Percentiles rank a stretch among this genome's conserved stretches.
Evolutionary conservation across 2,888 invertebrate genomes (phyloP).

Genomic region (Lycaena phlaeas): DNA sequence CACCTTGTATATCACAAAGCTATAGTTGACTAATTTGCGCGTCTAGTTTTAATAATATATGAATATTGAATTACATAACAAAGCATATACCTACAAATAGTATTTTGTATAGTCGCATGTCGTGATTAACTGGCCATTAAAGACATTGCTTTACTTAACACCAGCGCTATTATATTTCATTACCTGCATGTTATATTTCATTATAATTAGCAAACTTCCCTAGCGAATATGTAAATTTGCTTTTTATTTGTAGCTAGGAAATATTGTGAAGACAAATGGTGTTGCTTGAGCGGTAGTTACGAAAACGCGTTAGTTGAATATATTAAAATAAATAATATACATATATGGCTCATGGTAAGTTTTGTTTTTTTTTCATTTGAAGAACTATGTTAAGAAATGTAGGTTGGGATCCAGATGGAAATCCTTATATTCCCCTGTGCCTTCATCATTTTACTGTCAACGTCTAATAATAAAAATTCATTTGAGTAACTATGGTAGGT

Average conservation of each 20-base stretch:
- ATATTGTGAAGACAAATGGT: conserved; percentile 1
- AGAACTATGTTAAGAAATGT: too few species aligned
- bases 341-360: not conserved
- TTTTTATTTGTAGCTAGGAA: not conserved
- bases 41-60: too few species aligned
- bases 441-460: too few species aligned
- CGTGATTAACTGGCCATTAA: not conserved
- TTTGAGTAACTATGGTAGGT: too few species aligned
- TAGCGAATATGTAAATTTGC: conserved; percentile 1
- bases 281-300: not conserved
- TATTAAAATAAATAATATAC: too few species aligned
- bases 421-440: too few species aligned
- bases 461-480: too few species aligned
- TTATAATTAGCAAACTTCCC: not conserved
- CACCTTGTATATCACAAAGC: too few species aligned
- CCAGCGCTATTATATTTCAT: too few species aligned
- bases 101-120: not conserved
- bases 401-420: too few species aligned
- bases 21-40: too few species aligned
- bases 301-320: not conserved
- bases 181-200: not conserved
- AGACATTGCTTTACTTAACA: not conserved
- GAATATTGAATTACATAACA: not conserved
- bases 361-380: not conserved
- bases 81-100: too few species aligned